phyloP scores from a whole-genome alignment of 2,888 invertebrate genomes.

The Pharmacophagus antenor region DNA sequence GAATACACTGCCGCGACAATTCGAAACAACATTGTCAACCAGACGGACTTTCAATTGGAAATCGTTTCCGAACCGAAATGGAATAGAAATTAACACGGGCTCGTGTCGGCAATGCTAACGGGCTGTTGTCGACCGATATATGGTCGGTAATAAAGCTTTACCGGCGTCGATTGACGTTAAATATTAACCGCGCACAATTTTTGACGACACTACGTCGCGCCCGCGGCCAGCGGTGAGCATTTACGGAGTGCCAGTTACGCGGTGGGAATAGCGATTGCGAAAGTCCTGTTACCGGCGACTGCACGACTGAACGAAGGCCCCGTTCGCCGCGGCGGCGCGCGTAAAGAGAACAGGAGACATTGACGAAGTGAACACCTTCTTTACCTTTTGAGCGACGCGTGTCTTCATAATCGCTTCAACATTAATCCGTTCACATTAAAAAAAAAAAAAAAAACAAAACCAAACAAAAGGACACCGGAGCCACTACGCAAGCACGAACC shows the following conservation, averaged over 20 bases:
- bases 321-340: slow-evolving; percentile 34
- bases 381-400: slow-evolving; percentile 54
- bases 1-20: no score
- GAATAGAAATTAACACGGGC: slow-evolving; percentile 58
- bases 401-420: slow-evolving; percentile 68
- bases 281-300: slow-evolving; percentile 73
- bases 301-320: slow-evolving; percentile 42
- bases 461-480: slow-evolving; percentile 67
- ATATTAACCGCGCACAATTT: slow-evolving; percentile 56
- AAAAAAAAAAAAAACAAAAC: no score
- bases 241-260: slow-evolving; percentile 69
- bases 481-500: slow-evolving; percentile 68
- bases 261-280: slow-evolving; percentile 74
- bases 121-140: slow-evolving; percentile 52
- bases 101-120: slow-evolving; percentile 57
- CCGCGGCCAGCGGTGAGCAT: slow-evolving; percentile 62
- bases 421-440: slow-evolving; percentile 69
- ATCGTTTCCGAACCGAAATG: slow-evolving; percentile 52
- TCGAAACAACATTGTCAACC: no score
- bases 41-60: slow-evolving; percentile 57
- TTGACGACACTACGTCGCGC: slow-evolving; percentile 47
- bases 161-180: slow-evolving; percentile 43
- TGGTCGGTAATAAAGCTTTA: slow-evolving; percentile 43
- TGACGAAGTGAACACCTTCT: slow-evolving; percentile 31
- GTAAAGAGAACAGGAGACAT: slow-evolving; percentile 33